Conservation (phyloP, 1,140 invertebrate species). For the Cherax quadricarinatus region DNA sequence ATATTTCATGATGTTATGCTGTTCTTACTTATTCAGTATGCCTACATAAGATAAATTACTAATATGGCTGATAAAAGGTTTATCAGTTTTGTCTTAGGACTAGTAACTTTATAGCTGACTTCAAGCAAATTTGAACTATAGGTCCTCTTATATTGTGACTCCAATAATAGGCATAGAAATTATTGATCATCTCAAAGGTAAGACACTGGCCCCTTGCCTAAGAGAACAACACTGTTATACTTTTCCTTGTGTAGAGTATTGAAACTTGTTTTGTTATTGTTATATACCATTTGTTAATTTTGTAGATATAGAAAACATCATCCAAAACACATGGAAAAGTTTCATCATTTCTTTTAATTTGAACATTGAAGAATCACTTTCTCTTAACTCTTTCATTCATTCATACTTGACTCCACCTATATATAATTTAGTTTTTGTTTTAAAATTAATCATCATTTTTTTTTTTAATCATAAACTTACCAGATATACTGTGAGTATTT, state of each 20-base stretch:
- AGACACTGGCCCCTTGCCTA: constrained; percentile 45
- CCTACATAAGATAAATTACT: neutral
- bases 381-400: constrained; percentile 29
- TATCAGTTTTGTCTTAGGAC: neutral
- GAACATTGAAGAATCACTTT: constrained; percentile 17
- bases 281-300: constrained; percentile 63
- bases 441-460: constrained; percentile 15
- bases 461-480: constrained; percentile 22
- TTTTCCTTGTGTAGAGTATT: constrained; percentile 52
- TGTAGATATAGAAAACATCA: constrained; percentile 53
- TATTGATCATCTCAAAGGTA: neutral
- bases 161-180: neutral
- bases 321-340: constrained; percentile 39
- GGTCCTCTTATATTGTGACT: neutral
- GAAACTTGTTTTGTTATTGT: constrained; percentile 62
- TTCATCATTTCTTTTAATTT: constrained; percentile 41
- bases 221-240: constrained; percentile 29
- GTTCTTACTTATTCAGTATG: neutral
- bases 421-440: neutral
- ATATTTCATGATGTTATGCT: neutral
- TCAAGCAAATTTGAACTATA: neutral
- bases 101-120: neutral
- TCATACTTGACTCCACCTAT: constrained; percentile 27
- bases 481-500: constrained; percentile 24
- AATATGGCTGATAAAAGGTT: neutral